Base-by-base conservation (phyloP, 2,888 invertebrate genomes). In the Drosophila multiciliata region DNA sequence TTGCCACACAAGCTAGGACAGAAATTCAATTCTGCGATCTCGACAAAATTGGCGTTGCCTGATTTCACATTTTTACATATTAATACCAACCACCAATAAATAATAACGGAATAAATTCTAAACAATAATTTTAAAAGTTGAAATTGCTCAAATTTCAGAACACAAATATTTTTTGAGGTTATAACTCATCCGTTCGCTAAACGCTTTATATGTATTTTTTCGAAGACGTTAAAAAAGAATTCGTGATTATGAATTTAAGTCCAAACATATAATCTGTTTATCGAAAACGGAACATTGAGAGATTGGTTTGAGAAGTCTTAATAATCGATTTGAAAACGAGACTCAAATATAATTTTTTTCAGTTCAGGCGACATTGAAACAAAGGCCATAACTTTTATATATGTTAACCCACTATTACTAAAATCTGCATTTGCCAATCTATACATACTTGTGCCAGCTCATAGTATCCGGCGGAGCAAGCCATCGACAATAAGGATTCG, bases 401-500 rank as follows among this genome's bases (percentile, higher is more conserved):
- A 3, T 20, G 20, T 45, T 36, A 36, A 7, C 15, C 36, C 15
- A 36, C 15, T 36, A 15, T 17, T 12, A 12, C 7, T 20, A 45
- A 12, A 42, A 42, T 45, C 12, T 12, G 3, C 12, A 20, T 20
- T 45, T 8, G 8, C 15, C 23, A 23, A 45, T 23, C 23, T 8
- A 23, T 54, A 73, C 79, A 73, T 93, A 97, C 98, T 95, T 99
- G 98, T 85, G 98, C 99, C 84, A 99, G 95, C 94, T 99, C 99
- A 94, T 97, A 99, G 94, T 99, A 99, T 58, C 99, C 99, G 75
- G 99, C 98, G 75, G 98, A 98, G 94, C 99, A 99, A 73, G 99
- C 99, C 90, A 99, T 95, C 64, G 98, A 98, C 76, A 99, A 95
- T 77, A 99, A 94, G 91, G 98, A 98, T 94, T 99, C 99, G 82